Percentiles rank a stretch among this genome's conserved stretches.
Conservation (phyloP, 2,888 invertebrate genomes). For the Athripsodes cinereus region DNA sequence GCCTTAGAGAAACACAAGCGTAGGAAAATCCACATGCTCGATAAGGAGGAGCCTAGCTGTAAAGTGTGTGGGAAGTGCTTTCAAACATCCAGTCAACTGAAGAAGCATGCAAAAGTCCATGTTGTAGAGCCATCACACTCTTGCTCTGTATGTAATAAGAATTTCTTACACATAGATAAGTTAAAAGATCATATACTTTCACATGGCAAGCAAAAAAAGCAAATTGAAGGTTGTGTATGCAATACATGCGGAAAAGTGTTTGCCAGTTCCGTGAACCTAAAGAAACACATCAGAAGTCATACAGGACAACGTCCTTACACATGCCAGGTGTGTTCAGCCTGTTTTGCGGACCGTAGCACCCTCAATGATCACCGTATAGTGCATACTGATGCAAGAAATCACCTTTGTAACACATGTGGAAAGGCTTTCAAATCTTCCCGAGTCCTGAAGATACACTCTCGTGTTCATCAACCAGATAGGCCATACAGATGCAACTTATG, state of each 20-base stretch:
- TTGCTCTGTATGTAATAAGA: not conserved
- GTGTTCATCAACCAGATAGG: not conserved
- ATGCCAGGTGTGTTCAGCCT: not conserved
- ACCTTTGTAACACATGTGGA: not conserved
- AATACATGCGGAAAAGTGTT: not conserved
- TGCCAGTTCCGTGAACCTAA: not conserved
- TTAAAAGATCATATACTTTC: not conserved
- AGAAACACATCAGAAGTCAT: not conserved
- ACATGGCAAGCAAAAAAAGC: not conserved
- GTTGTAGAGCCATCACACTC: not conserved
- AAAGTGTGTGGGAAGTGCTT: not conserved
- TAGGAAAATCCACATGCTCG: not conserved
- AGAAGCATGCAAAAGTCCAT: not conserved
- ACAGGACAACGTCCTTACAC: not conserved
- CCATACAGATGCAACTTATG: not conserved
- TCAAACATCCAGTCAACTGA: not conserved
- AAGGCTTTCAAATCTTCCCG: not conserved
- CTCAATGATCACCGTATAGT: not conserved
- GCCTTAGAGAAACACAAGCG: not conserved
- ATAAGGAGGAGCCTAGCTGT: not conserved
- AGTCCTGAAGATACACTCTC: not conserved
- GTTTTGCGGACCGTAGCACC: not conserved
- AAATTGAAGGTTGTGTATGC: not conserved
- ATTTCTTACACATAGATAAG: not conserved
- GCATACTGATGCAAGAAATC: not conserved